Evolutionary conservation across 2,888 invertebrate species (phyloP).

Genomic region (Ophioninae sp.): DNA sequence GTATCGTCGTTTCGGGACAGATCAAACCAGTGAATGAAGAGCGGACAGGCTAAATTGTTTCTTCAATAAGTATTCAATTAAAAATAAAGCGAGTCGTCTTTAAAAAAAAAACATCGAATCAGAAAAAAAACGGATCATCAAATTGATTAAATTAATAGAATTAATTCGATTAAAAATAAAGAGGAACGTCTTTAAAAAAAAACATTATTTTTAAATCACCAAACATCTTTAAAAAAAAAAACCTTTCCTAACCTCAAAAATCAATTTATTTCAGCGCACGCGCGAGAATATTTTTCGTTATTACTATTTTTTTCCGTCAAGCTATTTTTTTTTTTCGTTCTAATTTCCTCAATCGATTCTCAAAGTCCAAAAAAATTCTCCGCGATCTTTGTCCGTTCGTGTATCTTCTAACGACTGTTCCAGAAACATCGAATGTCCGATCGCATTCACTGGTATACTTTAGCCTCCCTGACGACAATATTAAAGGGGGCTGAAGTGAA

Average conservation of each 20-base stretch:
- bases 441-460: neutral
- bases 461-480: slow-evolving; percentile 2
- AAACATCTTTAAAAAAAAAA: neutral
- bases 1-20: neutral
- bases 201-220: no score
- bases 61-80: neutral
- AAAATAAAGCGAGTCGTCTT: no score
- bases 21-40: neutral
- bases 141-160: no score
- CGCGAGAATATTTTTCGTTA: neutral
- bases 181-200: no score
- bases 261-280: neutral
- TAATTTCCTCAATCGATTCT: neutral
- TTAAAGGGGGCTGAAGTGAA: neutral
- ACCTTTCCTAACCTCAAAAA: neutral
- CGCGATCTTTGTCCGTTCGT: neutral
- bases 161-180: no score
- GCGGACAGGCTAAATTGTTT: neutral
- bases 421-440: neutral
- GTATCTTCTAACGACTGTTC: neutral
- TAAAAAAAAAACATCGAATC: no score
- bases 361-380: neutral
- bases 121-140: no score
- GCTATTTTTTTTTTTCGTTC: neutral
- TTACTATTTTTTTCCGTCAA: no score